These are phyloP conservation scores for Penaeus chinensis DNA, from an alignment of 1,140 invertebrate species.

Conservation along the genomic window DNA sequence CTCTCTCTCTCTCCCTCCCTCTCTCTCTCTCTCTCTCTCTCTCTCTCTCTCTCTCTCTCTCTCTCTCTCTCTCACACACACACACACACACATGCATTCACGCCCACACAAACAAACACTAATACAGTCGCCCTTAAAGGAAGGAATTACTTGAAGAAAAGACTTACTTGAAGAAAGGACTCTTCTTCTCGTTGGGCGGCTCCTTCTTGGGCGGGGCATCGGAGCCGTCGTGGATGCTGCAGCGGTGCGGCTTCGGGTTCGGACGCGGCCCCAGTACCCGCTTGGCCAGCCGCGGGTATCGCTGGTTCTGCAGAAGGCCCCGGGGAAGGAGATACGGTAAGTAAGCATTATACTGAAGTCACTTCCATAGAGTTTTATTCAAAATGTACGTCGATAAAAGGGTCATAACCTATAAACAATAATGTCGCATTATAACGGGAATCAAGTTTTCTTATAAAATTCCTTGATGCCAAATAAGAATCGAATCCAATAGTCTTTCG, in stretches of 20 bases:
- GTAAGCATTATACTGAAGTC: too few species aligned
- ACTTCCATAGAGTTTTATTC: too few species aligned
- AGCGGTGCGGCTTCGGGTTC: conserved; percentile 41
- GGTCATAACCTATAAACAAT: too few species aligned
- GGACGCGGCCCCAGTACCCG: conserved; percentile 65
- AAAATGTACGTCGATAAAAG: too few species aligned
- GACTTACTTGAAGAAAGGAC: conserved; percentile 47
- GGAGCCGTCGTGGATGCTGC: conserved; percentile 5
- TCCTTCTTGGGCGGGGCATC: not conserved
- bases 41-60: not conserved
- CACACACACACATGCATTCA: not conserved
- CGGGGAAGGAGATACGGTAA: not conserved
- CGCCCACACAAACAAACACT: not conserved
- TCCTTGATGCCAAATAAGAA: too few species aligned
- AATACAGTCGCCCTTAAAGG: not conserved
- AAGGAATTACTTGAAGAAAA: not conserved
- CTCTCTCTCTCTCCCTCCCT: too few species aligned
- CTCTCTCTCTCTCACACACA: too few species aligned
- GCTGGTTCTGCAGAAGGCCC: conserved; percentile 78
- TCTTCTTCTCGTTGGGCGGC: conserved; percentile 20
- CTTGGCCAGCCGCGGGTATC: conserved; percentile 83
- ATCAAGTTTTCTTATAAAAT: too few species aligned
- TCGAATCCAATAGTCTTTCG: too few species aligned
- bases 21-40: too few species aligned
- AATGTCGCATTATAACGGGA: too few species aligned